These are phyloP conservation scores for Shargacucullia verbasci DNA, from an alignment of 2,888 invertebrate genomes.

Conservation along the genomic window DNA sequence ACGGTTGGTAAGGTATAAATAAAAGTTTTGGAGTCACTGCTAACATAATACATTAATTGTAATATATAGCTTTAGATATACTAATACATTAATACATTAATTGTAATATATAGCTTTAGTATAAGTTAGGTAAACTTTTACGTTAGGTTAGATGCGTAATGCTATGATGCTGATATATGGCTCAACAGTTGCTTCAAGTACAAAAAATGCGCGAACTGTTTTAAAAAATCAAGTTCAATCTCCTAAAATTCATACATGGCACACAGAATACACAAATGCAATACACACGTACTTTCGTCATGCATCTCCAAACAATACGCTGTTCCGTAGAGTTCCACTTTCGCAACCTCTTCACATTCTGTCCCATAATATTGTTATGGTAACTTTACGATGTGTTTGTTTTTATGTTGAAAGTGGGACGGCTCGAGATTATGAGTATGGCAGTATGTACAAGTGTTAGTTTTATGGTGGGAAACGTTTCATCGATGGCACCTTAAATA, in stretches of 20 bases:
- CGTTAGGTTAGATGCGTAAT: too few species aligned
- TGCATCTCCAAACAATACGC: slow-evolving; percentile 64
- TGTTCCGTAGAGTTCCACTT: slow-evolving; percentile 59
- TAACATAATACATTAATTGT: too few species aligned
- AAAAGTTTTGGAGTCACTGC: too few species aligned
- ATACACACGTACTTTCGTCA: slow-evolving; percentile 62
- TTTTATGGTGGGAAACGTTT: slow-evolving; percentile 67
- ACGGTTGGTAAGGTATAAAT: too few species aligned
- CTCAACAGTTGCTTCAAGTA: too few species aligned
- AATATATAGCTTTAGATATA: too few species aligned
- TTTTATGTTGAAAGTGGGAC: slow-evolving; percentile 78
- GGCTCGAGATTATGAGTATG: slow-evolving; percentile 66
- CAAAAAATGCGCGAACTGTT: too few species aligned
- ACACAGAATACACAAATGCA: slow-evolving; percentile 49
- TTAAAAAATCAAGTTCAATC: not conserved
- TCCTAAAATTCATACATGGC: slow-evolving; percentile 27
- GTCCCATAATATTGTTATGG: slow-evolving; percentile 62
- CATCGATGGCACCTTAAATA: slow-evolving; percentile 12
- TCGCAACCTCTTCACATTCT: slow-evolving; percentile 62
- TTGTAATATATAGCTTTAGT: too few species aligned
- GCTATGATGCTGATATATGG: too few species aligned
- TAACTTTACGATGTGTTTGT: slow-evolving; percentile 69
- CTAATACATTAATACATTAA: too few species aligned
- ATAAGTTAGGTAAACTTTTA: too few species aligned
- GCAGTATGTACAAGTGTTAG: slow-evolving; percentile 62